A percentile compares a stretch with the other conserved stretches of the same genome.
phyloP scores from a whole-genome alignment of 1,140 invertebrate genomes.

The Grapholita molesta region DNA sequence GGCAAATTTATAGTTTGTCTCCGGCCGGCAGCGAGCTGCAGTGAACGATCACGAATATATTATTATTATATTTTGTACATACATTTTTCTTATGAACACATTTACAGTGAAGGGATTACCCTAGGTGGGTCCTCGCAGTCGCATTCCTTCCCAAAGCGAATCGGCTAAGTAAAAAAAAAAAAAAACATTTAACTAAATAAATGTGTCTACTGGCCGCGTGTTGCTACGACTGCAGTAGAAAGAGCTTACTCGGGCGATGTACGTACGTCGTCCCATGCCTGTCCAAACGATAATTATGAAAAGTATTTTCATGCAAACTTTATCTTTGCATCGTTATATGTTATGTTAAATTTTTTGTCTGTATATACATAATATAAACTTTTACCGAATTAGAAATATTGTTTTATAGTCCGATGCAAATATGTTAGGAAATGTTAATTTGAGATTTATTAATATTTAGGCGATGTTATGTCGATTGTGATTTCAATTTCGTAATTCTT shows the following conservation, averaged over 20 bases:
- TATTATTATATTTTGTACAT: neutral
- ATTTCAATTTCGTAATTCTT: neutral
- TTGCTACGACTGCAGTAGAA: neutral
- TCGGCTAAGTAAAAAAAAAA: too few species aligned
- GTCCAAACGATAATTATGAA: conserved; percentile 22
- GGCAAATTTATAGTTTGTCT: neutral
- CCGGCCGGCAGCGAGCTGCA: neutral
- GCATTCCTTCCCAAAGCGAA: too few species aligned
- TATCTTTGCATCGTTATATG: conserved; percentile 36
- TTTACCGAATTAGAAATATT: conserved; percentile 33
- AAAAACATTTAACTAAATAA: too few species aligned
- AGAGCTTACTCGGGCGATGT: neutral
- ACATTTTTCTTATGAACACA: too few species aligned
- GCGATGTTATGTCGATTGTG: neutral
- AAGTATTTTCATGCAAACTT: conserved; percentile 35
- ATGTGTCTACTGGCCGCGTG: neutral
- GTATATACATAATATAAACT: conserved; percentile 43
- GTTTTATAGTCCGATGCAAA: conserved; percentile 16
- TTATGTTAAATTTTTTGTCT: conserved; percentile 34
- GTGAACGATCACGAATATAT: neutral
- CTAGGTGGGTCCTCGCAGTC: too few species aligned
- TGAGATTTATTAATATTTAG: neutral
- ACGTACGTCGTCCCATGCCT: neutral
- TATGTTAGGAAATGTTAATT: neutral
- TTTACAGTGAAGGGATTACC: too few species aligned